Percentiles rank a stretch among this genome's conserved stretches.
Conservation (phyloP, 2,113 vertebrate species). For the Emydocephalus ijimae region DNA sequence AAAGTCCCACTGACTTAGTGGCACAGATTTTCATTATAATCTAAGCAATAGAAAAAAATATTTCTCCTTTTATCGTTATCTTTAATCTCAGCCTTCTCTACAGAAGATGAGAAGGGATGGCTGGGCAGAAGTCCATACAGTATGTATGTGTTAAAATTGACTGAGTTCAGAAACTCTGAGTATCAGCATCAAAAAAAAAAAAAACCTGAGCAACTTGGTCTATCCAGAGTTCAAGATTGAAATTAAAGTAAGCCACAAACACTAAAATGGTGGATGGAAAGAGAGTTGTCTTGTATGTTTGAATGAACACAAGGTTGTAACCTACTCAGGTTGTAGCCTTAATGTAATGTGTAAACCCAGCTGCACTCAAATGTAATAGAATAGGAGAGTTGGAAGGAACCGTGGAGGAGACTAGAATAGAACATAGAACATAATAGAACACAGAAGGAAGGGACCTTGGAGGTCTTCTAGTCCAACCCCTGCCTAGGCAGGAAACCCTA, state of each 20-base stretch:
- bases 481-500: too few relatives aligned
- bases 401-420: too few relatives aligned
- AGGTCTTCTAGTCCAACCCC: too few relatives aligned
- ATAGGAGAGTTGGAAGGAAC: too few relatives aligned
- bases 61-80: not conserved
- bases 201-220: not conserved
- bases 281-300: not conserved
- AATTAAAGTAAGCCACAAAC: not conserved
- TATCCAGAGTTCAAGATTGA: not conserved
- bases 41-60: not conserved
- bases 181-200: not conserved
- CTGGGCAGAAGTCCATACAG: not conserved
- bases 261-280: not conserved
- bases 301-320: not conserved
- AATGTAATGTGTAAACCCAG: not conserved
- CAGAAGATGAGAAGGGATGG: not conserved
- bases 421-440: too few relatives aligned
- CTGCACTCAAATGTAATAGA: not conserved
- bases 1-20: fast-evolving
- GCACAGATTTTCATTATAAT: not conserved
- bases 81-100: not conserved
- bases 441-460: too few relatives aligned
- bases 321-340: not conserved
- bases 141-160: not conserved
- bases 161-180: not conserved